Percentiles rank a stretch among this genome's conserved stretches.
phyloP scores from a whole-genome alignment of 2,888 invertebrate species.

The Acleris cristana region DNA sequence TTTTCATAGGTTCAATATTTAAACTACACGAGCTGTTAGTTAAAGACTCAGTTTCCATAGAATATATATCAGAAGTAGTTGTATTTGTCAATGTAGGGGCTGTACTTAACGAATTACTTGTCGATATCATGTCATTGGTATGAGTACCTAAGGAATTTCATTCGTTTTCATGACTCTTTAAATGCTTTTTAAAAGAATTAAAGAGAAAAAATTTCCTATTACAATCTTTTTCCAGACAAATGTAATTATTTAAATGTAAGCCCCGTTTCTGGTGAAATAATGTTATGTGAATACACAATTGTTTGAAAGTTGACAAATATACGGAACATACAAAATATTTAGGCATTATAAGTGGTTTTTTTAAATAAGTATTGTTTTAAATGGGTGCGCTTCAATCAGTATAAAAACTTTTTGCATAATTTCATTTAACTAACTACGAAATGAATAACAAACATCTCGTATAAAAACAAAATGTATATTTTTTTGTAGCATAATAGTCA shows the following conservation, averaged over 20 bases:
- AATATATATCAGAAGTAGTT: too few relatives aligned
- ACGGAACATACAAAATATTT: slow-evolving; percentile 18
- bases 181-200: slow-evolving; percentile 26
- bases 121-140: not conserved
- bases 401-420: too few relatives aligned
- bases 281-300: slow-evolving; percentile 29
- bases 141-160: slow-evolving; percentile 1
- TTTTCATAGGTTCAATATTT: slow-evolving; percentile 14
- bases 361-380: too few relatives aligned
- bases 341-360: slow-evolving; percentile 3
- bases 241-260: slow-evolving; percentile 17
- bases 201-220: slow-evolving; percentile 19
- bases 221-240: slow-evolving; percentile 21
- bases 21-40: not conserved
- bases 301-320: slow-evolving; percentile 26
- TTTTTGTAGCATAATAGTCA: too few relatives aligned
- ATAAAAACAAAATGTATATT: too few relatives aligned
- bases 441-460: too few relatives aligned
- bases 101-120: too few relatives aligned
- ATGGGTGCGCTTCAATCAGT: too few relatives aligned
- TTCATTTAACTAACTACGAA: too few relatives aligned
- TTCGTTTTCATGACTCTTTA: slow-evolving; percentile 13
- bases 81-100: too few relatives aligned
- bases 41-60: too few relatives aligned
- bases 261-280: slow-evolving; percentile 19